These are phyloP conservation scores for Hyphantria cunea DNA, from an alignment of 1,140 invertebrate genomes.

Conservation along the genomic window DNA sequence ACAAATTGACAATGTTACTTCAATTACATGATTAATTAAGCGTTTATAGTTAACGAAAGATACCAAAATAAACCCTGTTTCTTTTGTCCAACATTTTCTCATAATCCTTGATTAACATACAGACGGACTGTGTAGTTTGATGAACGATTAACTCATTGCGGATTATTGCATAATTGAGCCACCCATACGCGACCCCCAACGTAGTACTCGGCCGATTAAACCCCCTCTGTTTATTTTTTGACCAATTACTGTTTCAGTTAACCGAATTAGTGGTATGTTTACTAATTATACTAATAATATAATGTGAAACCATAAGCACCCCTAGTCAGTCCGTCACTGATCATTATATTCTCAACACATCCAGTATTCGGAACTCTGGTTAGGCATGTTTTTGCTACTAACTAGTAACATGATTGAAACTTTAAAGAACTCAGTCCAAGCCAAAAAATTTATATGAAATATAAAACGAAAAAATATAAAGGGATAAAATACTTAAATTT, in stretches of 20 bases:
- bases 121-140: background rate
- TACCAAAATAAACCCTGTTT: no score
- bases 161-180: conserved; percentile 79
- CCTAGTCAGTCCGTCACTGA: no score
- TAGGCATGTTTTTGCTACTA: no score
- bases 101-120: no score
- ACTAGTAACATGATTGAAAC: conserved; percentile 8
- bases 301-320: no score
- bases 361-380: no score
- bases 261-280: conserved; percentile 48
- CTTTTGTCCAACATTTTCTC: no score
- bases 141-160: conserved; percentile 65
- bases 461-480: no score
- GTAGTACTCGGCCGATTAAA: conserved; percentile 50
- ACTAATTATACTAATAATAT: conserved; percentile 20
- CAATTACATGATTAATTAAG: conserved; percentile 22
- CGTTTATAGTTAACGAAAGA: conserved; percentile 4
- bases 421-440: no score
- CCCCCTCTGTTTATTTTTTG: conserved; percentile 70
- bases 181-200: conserved; percentile 62
- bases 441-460: no score
- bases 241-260: conserved; percentile 65
- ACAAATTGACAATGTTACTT: conserved; percentile 24
- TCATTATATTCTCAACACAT: no score
- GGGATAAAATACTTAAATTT: no score